Evolutionary conservation across 2,113 vertebrate genomes (phyloP).

Genomic region (Gambusia affinis): DNA sequence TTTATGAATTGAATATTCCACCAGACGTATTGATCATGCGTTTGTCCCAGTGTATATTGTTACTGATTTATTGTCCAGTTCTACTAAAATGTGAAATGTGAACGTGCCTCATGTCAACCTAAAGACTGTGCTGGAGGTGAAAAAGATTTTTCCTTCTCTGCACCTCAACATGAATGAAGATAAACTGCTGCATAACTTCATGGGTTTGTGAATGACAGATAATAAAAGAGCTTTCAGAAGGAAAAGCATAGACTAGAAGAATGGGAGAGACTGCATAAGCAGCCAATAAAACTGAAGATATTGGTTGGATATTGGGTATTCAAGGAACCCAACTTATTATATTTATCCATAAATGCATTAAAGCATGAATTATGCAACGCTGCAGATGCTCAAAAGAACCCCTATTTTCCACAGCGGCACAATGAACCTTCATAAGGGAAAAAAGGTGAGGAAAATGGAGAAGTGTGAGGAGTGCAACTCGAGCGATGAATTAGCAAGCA

Average conservation of each 20-base stretch:
- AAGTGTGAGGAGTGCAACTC: constrained; percentile 17
- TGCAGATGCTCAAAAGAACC: constrained; percentile 19
- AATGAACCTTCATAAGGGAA: constrained; percentile 20
- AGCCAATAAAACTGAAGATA: constrained; percentile 8
- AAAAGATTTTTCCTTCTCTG: background rate
- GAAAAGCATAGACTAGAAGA: background rate
- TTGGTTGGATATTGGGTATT: background rate
- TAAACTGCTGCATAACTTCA: background rate
- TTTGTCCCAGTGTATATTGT: too few species aligned
- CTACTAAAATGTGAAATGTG: too few species aligned
- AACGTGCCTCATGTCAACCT: background rate
- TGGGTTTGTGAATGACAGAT: background rate
- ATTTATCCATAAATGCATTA: constrained; percentile 18
- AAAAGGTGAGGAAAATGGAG: constrained; percentile 24
- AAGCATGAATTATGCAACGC: background rate
- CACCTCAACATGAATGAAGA: background rate
- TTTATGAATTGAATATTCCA: too few species aligned
- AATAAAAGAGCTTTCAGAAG: background rate
- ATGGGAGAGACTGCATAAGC: background rate
- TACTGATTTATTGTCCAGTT: too few species aligned
- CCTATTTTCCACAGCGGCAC: constrained; percentile 12
- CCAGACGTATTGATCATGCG: too few species aligned
- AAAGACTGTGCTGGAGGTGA: background rate
- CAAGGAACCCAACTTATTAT: background rate
- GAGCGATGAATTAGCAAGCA: constrained; percentile 38